Base-by-base conservation (phyloP, 64 coral and sea anemone species). In the Montipora foliosa region DNA sequence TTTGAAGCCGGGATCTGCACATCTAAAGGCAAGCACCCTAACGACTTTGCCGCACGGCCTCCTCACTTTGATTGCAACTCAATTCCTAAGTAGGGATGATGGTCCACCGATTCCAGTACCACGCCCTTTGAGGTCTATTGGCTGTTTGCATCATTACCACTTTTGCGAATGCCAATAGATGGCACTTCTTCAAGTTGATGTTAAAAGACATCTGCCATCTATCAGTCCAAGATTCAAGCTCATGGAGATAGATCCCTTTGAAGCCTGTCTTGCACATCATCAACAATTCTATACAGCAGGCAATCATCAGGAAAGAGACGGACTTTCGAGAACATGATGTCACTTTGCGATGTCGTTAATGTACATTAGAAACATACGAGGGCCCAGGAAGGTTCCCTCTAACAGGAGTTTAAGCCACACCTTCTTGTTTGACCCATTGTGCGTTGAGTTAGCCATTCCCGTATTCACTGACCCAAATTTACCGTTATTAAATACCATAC, bases 171-270 rank as follows among this genome's bases (percentile, higher is more conserved):
- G 52, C 52, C 3, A 55, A 55, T 10, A 55, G 52, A 55, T 10
- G 52, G 52, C 52, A 55, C 10, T 55, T 55, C 73, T 90, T 90
- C 37, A 37, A 37, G 37, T 37, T 37, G 74, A 90, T 90, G 74
- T 90, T 90, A 91, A 91, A 91, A 48, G 57, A 60, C 90, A 91
- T 37, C 74, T 83, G 90, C 90, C 90, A 91, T 74, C 81, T 81
- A 58, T 91, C 74, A 82, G 90, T 49, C 90, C 90, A 91, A 48
- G 64, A 37, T 51, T 91, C 73, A 78, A 89, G 72, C 21, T 78
- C 73, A 79, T 16, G 51, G 37, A 89, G 44, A 75, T 89, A 37
- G 37, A 37, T 37, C 88, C 21, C 52, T 55, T 79, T 89, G 72
- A 76, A 89, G 74, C 59, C 57, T 64, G 74, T 25, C 72, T 57